These are phyloP conservation scores for Eristalis arbustorum DNA, from an alignment of 2,888 invertebrate species.

Conservation along the genomic window DNA sequence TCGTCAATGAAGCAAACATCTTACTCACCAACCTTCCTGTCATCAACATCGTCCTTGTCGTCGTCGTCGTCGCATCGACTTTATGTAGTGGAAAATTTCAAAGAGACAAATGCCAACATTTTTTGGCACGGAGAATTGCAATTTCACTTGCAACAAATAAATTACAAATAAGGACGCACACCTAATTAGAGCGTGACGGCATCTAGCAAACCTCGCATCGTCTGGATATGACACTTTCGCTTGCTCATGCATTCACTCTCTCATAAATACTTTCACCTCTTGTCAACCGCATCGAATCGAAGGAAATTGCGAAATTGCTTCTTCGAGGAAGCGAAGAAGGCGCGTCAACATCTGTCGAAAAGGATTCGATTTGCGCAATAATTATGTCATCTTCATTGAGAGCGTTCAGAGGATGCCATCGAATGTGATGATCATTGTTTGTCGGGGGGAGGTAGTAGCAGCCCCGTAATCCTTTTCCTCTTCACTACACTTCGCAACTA, in stretches of 20 bases:
- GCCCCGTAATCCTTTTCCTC: constrained; percentile 35
- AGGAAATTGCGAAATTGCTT: constrained; percentile 50
- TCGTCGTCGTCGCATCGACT: constrained; percentile 8
- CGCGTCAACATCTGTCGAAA: constrained; percentile 6
- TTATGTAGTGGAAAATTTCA: constrained; percentile 60
- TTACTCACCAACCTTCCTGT: not conserved
- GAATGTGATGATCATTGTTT: not conserved
- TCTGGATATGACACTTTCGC: constrained; percentile 43
- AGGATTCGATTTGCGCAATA: constrained; percentile 58
- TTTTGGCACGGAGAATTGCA: constrained; percentile 51
- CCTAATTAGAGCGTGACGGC: constrained; percentile 63
- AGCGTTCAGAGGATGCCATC: not conserved
- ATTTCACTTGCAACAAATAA: constrained; percentile 68
- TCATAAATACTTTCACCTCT: constrained; percentile 67
- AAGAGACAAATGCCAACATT: constrained; percentile 26
- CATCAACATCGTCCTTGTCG: not conserved
- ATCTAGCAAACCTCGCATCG: constrained; percentile 15
- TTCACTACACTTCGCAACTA: constrained; percentile 30
- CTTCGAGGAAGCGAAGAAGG: not conserved
- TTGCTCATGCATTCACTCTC: constrained; percentile 37
- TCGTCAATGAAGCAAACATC: not conserved
- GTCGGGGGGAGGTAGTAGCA: constrained; percentile 12
- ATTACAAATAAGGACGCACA: constrained; percentile 58
- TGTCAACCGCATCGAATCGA: constrained; percentile 60
- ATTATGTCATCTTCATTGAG: constrained; percentile 62